These are phyloP conservation scores for Threskiornis aethiopicus DNA, from an alignment of 2,797 vertebrate species.

Conservation along the genomic window DNA sequence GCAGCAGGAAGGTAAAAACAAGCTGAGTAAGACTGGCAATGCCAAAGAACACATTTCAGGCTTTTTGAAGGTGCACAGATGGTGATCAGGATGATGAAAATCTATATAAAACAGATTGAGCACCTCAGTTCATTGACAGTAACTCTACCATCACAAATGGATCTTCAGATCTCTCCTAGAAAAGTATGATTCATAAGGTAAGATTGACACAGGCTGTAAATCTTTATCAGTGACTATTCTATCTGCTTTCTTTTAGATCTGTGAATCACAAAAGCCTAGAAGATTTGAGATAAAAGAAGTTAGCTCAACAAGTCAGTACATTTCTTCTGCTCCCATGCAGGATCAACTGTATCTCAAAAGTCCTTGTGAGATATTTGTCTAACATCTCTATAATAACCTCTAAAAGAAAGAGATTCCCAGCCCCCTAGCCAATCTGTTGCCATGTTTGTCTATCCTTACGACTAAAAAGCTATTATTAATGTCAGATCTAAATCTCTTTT, in stretches of 20 bases:
- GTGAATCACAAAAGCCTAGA: neutral
- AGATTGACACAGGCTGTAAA: neutral
- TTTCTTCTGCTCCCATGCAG: neutral
- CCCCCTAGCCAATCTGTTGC: neutral
- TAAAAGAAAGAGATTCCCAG: neutral
- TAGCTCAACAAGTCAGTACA: neutral
- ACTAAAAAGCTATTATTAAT: neutral
- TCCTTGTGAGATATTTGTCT: neutral
- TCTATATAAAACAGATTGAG: neutral
- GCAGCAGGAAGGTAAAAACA: neutral
- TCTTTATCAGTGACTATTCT: neutral
- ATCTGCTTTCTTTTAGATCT: neutral
- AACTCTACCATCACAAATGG: neutral
- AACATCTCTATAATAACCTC: neutral
- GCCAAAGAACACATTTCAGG: neutral
- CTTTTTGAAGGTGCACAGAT: neutral
- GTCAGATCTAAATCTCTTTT: neutral
- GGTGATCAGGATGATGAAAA: neutral
- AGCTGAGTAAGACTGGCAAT: neutral
- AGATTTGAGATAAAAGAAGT: conserved; percentile 3
- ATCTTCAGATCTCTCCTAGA: neutral
- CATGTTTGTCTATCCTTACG: neutral
- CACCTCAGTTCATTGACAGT: neutral
- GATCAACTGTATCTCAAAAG: neutral
- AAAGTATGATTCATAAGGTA: neutral